Conservation (phyloP, 1,140 invertebrate genomes). For the Drosophila sp. region DNA sequence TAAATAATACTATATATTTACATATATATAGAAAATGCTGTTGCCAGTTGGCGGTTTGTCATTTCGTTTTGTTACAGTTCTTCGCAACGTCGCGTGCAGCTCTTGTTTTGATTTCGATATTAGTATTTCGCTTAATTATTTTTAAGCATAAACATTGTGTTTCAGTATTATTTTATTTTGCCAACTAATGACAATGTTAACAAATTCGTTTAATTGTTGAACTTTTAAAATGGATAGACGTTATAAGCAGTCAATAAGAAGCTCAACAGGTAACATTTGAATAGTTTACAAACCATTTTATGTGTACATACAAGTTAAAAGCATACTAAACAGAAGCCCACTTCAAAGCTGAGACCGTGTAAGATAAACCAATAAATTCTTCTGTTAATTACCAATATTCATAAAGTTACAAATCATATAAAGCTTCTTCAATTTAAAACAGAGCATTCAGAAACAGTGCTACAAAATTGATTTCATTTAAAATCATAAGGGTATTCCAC, state of each 20-base stretch:
- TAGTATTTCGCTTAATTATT: conserved; percentile 34
- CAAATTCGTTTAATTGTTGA: conserved; percentile 4
- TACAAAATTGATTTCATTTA: not conserved
- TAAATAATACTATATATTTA: conserved; percentile 47
- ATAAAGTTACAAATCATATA: not conserved
- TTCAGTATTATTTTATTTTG: conserved; percentile 16
- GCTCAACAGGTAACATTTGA: conserved; percentile 56
- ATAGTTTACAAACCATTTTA: conserved; percentile 1
- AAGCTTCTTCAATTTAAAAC: not conserved
- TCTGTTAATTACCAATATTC: not conserved
- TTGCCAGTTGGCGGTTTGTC: conserved; percentile 49
- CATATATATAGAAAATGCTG: conserved; percentile 32
- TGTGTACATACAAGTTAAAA: not conserved
- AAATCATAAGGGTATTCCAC: not conserved
- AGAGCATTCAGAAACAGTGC: not conserved
- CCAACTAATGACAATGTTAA: conserved; percentile 5
- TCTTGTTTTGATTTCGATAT: conserved; percentile 54
- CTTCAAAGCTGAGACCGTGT: not conserved
- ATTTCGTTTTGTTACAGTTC: conserved; percentile 69
- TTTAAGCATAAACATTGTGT: conserved; percentile 31
- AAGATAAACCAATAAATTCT: not conserved
- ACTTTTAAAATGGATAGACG: conserved; percentile 48
- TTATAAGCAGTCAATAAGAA: conserved; percentile 35
- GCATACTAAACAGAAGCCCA: not conserved
- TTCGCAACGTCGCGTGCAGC: conserved; percentile 62